These are phyloP conservation scores for Zoanthus sansibaricus DNA, from an alignment of 92 coral and sea anemone genomes.

Conservation along the genomic window DNA sequence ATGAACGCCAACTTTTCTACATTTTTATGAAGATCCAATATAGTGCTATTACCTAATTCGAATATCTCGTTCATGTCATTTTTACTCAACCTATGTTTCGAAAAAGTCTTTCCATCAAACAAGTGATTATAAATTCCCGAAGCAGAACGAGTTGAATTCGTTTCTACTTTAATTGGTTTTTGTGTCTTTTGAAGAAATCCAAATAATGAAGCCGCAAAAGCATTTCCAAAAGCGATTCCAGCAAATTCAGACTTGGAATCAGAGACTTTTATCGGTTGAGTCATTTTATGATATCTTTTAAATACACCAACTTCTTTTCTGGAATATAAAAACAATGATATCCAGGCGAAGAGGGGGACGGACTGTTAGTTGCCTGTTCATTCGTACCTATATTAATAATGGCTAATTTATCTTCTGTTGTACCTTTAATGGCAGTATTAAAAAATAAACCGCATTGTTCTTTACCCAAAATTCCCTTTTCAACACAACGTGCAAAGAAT, in stretches of 20 bases:
- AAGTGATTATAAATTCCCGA: background rate
- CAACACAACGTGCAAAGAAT: background rate
- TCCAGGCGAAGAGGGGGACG: background rate
- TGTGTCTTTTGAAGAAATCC: conserved; percentile 17
- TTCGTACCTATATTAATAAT: background rate
- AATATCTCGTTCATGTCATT: background rate
- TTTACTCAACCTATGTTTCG: too few relatives aligned
- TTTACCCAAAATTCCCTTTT: background rate
- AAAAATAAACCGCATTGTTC: background rate
- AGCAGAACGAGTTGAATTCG: conserved; percentile 1
- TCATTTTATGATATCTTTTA: background rate
- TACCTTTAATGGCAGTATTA: conserved; percentile 3
- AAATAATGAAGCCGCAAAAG: background rate
- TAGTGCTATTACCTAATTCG: background rate
- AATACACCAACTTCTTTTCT: background rate
- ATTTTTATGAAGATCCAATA: background rate
- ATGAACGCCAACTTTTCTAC: background rate
- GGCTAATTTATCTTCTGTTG: background rate
- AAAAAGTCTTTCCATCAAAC: background rate
- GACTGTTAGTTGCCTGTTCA: background rate
- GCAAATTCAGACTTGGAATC: conserved; percentile 18
- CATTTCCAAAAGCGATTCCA: conserved; percentile 16
- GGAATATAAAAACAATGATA: background rate
- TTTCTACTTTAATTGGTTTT: background rate
- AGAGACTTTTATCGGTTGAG: background rate